Base-by-base conservation (phyloP, 2,888 invertebrate genomes). In the Danaus chrysippus region DNA sequence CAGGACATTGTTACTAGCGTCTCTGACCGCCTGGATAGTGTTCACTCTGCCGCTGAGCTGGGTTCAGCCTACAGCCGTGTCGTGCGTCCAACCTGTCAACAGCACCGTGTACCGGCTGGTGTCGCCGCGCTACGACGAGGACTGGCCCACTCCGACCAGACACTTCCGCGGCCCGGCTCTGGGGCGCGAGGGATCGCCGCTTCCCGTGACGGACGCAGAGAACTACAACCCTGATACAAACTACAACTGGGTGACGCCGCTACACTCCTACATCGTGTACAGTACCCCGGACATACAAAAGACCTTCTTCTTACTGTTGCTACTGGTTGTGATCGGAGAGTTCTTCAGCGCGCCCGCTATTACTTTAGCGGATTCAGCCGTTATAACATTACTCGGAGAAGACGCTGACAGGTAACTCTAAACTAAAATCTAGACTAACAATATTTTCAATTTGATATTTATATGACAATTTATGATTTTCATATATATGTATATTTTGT, bases 311-410 rank as follows among this genome's bases (percentile, higher is more conserved):
- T 92, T 99, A 44, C 92, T 99, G 49, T 91, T 99, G 59, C 91
- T 99, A 54, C 92, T 99, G 59, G 97, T 99, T 12, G 94, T 98
- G 41, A 95, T 99, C 61, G 99, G 99, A 0, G 99, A 99, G 89
- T 99, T 99, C 91, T 98, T 99, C 88, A 96, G 97, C 74, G 97
- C 98, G 0, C 99, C 99, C 0, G 98, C 98, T 44, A 96, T 99
- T 70, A 98, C 98, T 0, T 91, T 99, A 58, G 99, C 98, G 0
- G 98, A 98, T 83, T 96, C 96, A 0, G 97, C 97, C 8, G 97
- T 96, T 52, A 96, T 98, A 66, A 96, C 96, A 3, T 91, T 97
- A 69, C 93, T 98, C 0, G 98, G 97, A 0, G 97, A 97, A 77
- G 97, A 96, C 78, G 95, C 96, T 0, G 96, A 96, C 76, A 93